Base-by-base conservation (phyloP, 1,140 invertebrate genomes). In the Drosophila nannoptera region DNA sequence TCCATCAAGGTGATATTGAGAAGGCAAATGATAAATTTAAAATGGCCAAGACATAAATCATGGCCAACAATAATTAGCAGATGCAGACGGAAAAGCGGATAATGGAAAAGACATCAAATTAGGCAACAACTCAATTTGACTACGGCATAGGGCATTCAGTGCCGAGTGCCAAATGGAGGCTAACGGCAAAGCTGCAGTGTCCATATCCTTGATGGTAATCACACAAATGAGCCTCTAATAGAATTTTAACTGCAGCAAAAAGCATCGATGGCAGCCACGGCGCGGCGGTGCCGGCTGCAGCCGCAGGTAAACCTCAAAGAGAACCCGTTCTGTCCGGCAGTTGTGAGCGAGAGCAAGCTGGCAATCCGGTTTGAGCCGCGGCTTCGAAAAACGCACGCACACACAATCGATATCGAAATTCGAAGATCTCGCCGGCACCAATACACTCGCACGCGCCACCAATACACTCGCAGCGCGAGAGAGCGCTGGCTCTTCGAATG, bases 181-280 rank as follows among this genome's bases (percentile, higher is more conserved):
- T 43, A 67, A 52, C 60, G 31, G 55, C 50, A 46, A 43, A 59
- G 43, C 31, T 16, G 42, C 22, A 56, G 38, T 52, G 40, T 62
- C 16, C 74, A 77, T 69, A 80, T 88, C 75, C 80, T 88, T 78
- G 71, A 81, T 88, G 73, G 77, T 73, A 86, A 87, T 88, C 83
- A 78, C 77, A 68, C 87, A 88, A 88, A 88, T 88, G 80, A 88
- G 78, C 72, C 84, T 75, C 81, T 88, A 88, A 88, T 88, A 87
- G 87, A 88, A 86, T 87, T 88, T 88, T 88, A 88, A 87, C 87
- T 78, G 71, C 69, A 22, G 22, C 69, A 69, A 75, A 80, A 80
- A 82, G 69, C 81, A 69, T 68, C 69, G 63, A 71, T 67, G 69
- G 69, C 64, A 71, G 56, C 45, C 46, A n/a, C 64, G 43, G 55